phyloP scores from a whole-genome alignment of 2,797 vertebrate genomes.

The Cichlasoma orientale region DNA sequence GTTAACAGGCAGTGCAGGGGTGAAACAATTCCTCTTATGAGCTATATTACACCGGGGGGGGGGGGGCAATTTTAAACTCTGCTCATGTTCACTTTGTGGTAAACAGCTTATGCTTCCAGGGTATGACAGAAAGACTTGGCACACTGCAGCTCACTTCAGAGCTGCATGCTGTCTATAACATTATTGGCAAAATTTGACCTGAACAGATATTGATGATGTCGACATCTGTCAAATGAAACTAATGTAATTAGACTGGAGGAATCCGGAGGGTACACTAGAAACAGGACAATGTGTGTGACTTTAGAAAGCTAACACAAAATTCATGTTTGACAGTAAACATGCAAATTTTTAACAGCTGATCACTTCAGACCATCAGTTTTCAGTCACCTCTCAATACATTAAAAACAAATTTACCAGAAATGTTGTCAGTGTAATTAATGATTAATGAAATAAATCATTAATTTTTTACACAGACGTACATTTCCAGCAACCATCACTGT shows the following conservation, averaged over 20 bases:
- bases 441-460: too few relatives aligned
- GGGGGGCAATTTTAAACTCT: background rate
- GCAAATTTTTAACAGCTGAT: background rate
- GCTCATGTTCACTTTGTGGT: background rate
- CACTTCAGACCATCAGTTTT: background rate
- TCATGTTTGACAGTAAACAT: background rate
- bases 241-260: slow-evolving; percentile 4
- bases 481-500: too few relatives aligned
- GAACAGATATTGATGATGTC: slow-evolving; percentile 12
- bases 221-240: slow-evolving; percentile 36
- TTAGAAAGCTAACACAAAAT: background rate
- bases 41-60: background rate
- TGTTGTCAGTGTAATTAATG: too few relatives aligned
- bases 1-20: background rate
- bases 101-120: slow-evolving; percentile 31
- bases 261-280: background rate
- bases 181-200: slow-evolving; percentile 30
- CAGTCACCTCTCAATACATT: too few relatives aligned
- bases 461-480: too few relatives aligned
- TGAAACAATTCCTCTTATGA: background rate
- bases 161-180: background rate
- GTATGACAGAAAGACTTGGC: slow-evolving; percentile 21
- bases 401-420: too few relatives aligned
- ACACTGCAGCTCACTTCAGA: background rate
- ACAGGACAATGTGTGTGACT: background rate